Evolutionary conservation across 2,888 invertebrate species (phyloP), one percentile per base, ranked within the genome.

Genomic region (Melolontha melolontha): DNA sequence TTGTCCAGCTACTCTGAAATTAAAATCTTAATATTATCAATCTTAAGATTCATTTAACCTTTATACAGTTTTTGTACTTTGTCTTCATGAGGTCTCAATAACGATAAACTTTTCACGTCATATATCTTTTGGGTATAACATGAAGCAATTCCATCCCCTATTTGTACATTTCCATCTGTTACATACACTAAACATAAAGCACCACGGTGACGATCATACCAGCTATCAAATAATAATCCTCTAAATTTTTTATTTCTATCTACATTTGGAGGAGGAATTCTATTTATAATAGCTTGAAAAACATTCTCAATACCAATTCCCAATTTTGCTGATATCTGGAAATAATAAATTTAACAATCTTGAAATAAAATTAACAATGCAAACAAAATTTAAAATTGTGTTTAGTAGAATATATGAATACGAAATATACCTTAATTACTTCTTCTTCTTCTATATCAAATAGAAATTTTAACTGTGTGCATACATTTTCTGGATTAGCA

Each of bases 181-280:
- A 97, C 86, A 80, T 92, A 92, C 22, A 93, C 87, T 27, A 95
- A 84, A 74, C 92, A 90, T 65, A 96, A 84, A 0, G 92, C 91
- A 0, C 96, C 96, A 79, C 92, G 89, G 79, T 92, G 96, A 73
- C 89, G 90, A 80, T 98, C 95, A 83, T 91, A 97, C 93, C 95
- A 96, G 66, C 95, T 95, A 79, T 98, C 98, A 84, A 97, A 97
- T 66, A 97, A 85, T 49, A 98, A 84, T 0, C 94, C 95, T 80
- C 90, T 90, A 68, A 97, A 90, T 29, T 90, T 85, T 0, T 85
- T 86, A 22, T 86, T 79, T 63, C 88, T 82, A 71, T 87, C 79
- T 0, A 88, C 90, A 39, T 82, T 77, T 0, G 95, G 95, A 50
- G 91, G 87, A 17, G 96, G 96, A 76, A 97, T 88, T 79, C 86